Conservation (phyloP, 2,888 invertebrate species). For the Dilophus febrilis region DNA sequence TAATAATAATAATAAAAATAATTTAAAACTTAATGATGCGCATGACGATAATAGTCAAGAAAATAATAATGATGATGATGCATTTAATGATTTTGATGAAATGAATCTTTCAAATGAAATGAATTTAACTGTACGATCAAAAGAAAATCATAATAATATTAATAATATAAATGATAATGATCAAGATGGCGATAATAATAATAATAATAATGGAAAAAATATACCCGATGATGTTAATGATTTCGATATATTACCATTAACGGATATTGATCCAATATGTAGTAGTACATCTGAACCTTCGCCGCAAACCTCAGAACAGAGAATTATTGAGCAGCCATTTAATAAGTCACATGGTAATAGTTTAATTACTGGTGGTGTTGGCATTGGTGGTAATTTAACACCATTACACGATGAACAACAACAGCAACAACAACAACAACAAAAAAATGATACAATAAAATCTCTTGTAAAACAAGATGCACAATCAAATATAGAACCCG, state of each 20-base stretch:
- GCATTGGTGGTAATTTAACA: slow-evolving; percentile 16
- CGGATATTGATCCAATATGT: background rate
- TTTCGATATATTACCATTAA: background rate
- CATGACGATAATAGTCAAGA: slow-evolving; percentile 2
- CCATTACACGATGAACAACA: slow-evolving; percentile 21
- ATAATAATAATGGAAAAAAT: slow-evolving; percentile 8
- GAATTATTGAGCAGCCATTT: no score
- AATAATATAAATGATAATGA: slow-evolving; percentile 4
- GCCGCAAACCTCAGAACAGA: no score
- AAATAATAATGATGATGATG: no score
- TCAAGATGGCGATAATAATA: slow-evolving; percentile 9
- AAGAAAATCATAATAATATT: background rate
- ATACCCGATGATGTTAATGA: slow-evolving; percentile 3
- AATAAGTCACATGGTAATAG: slow-evolving; percentile 7
- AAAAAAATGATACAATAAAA: no score
- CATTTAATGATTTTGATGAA: slow-evolving; percentile 5
- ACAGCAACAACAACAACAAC: background rate
- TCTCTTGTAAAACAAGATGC: no score
- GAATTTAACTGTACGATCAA: no score
- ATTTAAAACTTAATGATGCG: slow-evolving; percentile 5
- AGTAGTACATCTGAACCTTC: background rate
- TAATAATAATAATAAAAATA: slow-evolving; percentile 3
- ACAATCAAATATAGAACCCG: no score
- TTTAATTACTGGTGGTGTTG: slow-evolving; percentile 7
- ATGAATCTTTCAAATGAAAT: no score